These are phyloP conservation scores for Panagrolaimus sp. DNA, from an alignment of 1,140 invertebrate species.

Conservation along the genomic window DNA sequence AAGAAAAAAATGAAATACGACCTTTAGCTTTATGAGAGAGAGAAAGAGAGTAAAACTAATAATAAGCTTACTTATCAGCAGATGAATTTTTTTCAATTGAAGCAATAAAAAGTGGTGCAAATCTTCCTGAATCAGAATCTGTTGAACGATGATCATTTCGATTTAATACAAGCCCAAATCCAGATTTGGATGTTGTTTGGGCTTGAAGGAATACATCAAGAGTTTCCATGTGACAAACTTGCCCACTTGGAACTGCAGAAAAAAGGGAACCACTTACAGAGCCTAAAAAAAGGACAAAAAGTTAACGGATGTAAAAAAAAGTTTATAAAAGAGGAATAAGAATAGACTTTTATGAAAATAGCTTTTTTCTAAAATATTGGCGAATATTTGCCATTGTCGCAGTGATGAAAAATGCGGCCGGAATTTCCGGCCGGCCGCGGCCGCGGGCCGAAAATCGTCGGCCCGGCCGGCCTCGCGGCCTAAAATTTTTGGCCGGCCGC, in stretches of 20 bases:
- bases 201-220: slow-evolving; percentile 67
- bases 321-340: background rate
- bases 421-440: no score
- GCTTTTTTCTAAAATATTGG: background rate
- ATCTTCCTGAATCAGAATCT: slow-evolving; percentile 16
- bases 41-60: slow-evolving; percentile 9
- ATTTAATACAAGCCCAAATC: slow-evolving; percentile 60
- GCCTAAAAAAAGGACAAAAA: slow-evolving; percentile 29
- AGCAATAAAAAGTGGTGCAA: slow-evolving; percentile 63
- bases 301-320: background rate
- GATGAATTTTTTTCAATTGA: slow-evolving; percentile 68
- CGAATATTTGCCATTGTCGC: no score
- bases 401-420: no score
- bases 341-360: slow-evolving; percentile 12
- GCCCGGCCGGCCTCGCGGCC: no score
- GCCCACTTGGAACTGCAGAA: slow-evolving; percentile 58
- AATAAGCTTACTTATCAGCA: slow-evolving; percentile 68
- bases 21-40: no score
- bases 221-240: slow-evolving; percentile 68
- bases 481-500: no score
- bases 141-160: slow-evolving; percentile 23
- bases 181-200: slow-evolving; percentile 60
- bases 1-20: slow-evolving; percentile 8
- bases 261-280: slow-evolving; percentile 31
- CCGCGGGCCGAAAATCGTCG: no score